Conservation (phyloP, 92 coral and sea anemone species). For the Zoanthus gigantus region DNA sequence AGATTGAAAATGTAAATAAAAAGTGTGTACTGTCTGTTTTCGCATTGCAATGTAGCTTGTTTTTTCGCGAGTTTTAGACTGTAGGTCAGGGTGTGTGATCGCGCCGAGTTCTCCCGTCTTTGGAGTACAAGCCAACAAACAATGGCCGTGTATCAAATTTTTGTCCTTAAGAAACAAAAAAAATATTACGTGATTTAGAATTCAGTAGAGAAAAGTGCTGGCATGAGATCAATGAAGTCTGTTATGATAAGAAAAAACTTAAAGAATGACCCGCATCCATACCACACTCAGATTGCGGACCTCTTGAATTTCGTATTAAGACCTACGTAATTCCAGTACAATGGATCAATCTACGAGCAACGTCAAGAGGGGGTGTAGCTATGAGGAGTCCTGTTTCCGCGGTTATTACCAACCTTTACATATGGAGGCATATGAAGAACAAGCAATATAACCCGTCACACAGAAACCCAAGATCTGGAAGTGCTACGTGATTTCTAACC, state of each 20-base stretch:
- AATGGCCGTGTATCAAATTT: no score
- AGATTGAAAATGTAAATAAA: no score
- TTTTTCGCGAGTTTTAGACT: no score
- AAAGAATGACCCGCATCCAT: background rate
- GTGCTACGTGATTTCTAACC: background rate
- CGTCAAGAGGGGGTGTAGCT: constrained; percentile 11
- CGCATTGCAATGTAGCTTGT: no score
- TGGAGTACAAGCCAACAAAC: no score
- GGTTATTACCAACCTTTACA: constrained; percentile 20
- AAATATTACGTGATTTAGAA: no score
- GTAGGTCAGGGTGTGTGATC: no score
- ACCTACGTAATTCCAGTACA: constrained; percentile 14
- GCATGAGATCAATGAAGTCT: no score
- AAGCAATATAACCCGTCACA: background rate
- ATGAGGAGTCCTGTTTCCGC: constrained; percentile 40
- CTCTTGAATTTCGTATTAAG: constrained; percentile 6
- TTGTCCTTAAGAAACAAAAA: no score
- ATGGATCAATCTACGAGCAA: constrained; percentile 27
- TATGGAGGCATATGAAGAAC: constrained; percentile 33
- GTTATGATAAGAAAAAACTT: background rate
- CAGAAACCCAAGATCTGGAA: background rate
- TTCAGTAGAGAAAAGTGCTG: no score
- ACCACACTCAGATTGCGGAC: background rate
- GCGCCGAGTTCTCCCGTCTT: no score
- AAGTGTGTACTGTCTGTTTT: no score